Evolutionary conservation across 2,888 invertebrate species (phyloP), one percentile per base, ranked within the genome.

Genomic region (Lasioglossum pauxillum): DNA sequence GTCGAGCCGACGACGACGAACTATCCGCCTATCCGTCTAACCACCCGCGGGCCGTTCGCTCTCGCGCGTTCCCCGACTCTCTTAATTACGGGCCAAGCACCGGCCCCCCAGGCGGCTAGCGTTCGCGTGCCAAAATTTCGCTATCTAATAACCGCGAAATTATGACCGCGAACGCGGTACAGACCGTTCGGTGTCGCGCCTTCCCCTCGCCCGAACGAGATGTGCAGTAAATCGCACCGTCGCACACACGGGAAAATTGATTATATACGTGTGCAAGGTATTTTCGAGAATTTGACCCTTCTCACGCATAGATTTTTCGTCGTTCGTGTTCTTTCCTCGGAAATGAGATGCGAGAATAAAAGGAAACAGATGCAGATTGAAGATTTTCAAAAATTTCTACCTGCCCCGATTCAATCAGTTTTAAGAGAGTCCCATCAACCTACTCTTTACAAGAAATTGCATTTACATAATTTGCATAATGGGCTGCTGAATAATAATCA

Each of bases 91-190:
- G n/a, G 8, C 60, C 57, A 57, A 57, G 67, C 41, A 19, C 44
- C 27, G 44, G 5, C 12, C 4, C 60, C 41, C 46, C 23, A 12
- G 41, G 35, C 46, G 41, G 69, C 12, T 19, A 41, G 31, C 49
- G 57, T 41, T 27, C 67, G 64, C 67, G 75, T 44, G 75, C 72
- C 49, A 53, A 41, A 75, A 77, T 67, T 53, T 46, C 64, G 67
- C 49, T 80, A 85, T 82, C 78, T 78, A 78, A 82, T 84, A 84
- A 78, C 79, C 67, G 16, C 16, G 64, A 69, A 77, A 78, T 73
- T 74, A 82, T 35, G 78, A 14, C 53, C 31, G 71, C 38, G 41
- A 7, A 46, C 38, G 14, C 49, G 60, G 14, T 14, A 31, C 5
- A 44, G 60, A 49, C 69, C 75, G n/a, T n/a, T 57, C 57, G 77